Conservation (phyloP, 2,797 vertebrate species). For the Spinibarbus caldwelli region DNA sequence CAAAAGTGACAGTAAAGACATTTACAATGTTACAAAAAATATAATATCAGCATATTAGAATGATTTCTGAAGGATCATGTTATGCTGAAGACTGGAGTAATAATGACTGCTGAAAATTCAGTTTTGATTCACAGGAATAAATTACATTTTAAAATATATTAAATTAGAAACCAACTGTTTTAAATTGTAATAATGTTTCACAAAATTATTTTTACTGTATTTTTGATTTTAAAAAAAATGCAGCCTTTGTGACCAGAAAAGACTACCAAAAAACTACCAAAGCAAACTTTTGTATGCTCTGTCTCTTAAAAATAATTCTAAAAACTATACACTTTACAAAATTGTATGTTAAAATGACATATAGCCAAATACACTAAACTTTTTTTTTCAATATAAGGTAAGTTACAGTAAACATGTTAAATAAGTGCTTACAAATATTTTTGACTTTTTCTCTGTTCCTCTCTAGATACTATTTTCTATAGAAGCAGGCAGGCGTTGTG, state of each 20-base stretch:
- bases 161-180: neutral
- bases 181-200: neutral
- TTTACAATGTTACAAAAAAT: too few species aligned
- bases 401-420: neutral
- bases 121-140: neutral
- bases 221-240: neutral
- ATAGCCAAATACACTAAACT: too few species aligned
- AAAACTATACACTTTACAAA: neutral
- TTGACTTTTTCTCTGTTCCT: neutral
- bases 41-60: too few species aligned
- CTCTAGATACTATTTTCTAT: slow-evolving; percentile 86
- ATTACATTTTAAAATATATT: neutral
- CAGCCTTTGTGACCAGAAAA: neutral
- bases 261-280: neutral
- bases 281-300: neutral
- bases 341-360: neutral
- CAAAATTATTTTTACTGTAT: neutral
- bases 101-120: neutral
- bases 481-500: slow-evolving; percentile 91
- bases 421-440: neutral
- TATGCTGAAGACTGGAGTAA: neutral
- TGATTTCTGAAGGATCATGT: neutral
- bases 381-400: neutral
- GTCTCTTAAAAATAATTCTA: too few species aligned
- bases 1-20: too few species aligned